A percentile compares a stretch with the other conserved stretches of the same genome.
Evolutionary conservation across 2,113 vertebrate genomes (phyloP).

Genomic region (Columba livia): DNA sequence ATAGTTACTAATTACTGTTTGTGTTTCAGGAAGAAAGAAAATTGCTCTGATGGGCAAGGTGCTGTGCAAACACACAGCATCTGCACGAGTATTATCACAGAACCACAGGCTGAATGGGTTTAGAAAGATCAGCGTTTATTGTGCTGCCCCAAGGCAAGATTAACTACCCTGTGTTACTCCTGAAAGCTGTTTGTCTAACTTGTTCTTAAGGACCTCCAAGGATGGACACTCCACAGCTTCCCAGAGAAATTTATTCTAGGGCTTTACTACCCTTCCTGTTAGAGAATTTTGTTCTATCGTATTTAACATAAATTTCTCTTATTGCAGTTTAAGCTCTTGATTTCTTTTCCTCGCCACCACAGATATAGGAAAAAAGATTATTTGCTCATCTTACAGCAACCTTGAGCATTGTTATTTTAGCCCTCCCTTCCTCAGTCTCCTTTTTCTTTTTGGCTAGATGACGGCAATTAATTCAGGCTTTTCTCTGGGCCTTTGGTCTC

Average conservation of each 20-base stretch:
- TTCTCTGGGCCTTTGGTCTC: not conserved
- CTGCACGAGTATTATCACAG: not conserved
- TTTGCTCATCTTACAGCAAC: not conserved
- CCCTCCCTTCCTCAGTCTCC: not conserved
- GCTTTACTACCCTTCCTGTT: not conserved
- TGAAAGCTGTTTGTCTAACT: not conserved
- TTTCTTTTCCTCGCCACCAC: not conserved
- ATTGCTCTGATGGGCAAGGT: not conserved
- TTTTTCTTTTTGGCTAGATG: not conserved
- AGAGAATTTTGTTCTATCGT: not conserved
- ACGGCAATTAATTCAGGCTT: not conserved
- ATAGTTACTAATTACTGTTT: not conserved
- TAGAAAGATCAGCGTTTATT: not conserved
- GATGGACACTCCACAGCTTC: not conserved
- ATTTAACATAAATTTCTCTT: not conserved
- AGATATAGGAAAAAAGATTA: not conserved
- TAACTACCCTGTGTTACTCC: not conserved
- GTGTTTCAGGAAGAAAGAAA: not conserved
- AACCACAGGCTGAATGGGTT: not conserved
- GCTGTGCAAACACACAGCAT: not conserved
- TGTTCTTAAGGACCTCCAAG: not conserved
- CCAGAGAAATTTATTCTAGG: not conserved
- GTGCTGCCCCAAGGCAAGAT: not conserved
- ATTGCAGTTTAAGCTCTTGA: not conserved
- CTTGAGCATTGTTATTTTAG: not conserved